These are phyloP conservation scores for Brachypteracias leptosomus DNA, from an alignment of 2,113 vertebrate species.

Conservation along the genomic window DNA sequence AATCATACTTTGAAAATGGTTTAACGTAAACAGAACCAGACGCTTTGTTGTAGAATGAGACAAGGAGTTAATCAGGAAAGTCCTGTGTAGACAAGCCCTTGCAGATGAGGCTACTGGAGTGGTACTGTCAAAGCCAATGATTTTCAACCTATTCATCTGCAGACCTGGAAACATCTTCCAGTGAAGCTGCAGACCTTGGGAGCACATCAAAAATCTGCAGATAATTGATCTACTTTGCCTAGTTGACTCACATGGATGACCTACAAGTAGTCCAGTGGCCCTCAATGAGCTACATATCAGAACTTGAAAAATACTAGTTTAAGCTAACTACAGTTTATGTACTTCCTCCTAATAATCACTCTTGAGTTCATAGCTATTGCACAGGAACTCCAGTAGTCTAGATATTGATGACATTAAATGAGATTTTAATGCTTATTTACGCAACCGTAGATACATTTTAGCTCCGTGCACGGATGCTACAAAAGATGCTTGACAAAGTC, in stretches of 20 bases:
- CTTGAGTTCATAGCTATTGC: neutral
- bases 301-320: neutral
- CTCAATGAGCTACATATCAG: neutral
- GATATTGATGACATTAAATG: neutral
- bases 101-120: slow-evolving; percentile 16
- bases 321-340: neutral
- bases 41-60: slow-evolving; percentile 62
- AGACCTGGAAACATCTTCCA: slow-evolving; percentile 3
- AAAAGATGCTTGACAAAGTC: neutral
- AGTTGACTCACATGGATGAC: neutral
- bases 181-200: neutral
- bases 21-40: slow-evolving; percentile 59
- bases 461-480: neutral
- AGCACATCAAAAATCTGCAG: neutral
- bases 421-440: neutral
- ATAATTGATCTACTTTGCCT: neutral
- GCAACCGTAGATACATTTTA: neutral
- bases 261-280: neutral
- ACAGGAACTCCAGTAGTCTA: neutral
- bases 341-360: neutral
- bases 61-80: slow-evolving; percentile 37
- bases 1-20: slow-evolving; percentile 56
- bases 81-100: slow-evolving; percentile 55
- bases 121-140: slow-evolving; percentile 1
- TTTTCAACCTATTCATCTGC: slow-evolving; percentile 7